Conservation (phyloP, 2,113 vertebrate genomes). For the Tachycineta bicolor region DNA sequence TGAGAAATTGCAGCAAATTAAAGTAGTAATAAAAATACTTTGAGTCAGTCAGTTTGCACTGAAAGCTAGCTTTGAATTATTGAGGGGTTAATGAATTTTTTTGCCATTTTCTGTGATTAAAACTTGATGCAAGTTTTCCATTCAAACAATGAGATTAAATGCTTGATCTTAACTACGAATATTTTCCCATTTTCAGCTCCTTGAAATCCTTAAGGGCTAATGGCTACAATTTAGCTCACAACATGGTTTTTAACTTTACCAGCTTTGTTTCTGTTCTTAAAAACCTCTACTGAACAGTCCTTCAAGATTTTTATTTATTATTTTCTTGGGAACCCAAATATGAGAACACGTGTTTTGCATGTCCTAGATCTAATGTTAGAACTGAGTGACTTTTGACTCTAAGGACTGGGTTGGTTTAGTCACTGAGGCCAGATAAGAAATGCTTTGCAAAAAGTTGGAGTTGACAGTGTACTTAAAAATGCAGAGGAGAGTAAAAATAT, state of each 20-base stretch:
- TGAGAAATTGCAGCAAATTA: not conserved
- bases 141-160: not conserved
- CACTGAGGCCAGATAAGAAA: not conserved
- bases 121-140: not conserved
- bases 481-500: not conserved
- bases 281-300: not conserved
- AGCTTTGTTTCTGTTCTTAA: not conserved
- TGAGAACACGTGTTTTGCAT: not conserved
- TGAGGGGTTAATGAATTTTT: not conserved
- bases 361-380: not conserved
- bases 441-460: not conserved
- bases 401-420: not conserved
- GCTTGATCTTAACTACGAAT: not conserved
- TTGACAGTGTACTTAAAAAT: not conserved
- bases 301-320: not conserved
- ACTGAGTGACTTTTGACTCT: not conserved
- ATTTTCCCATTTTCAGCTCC: slow-evolving; percentile 15
- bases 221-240: not conserved
- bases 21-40: not conserved
- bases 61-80: not conserved
- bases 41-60: not conserved
- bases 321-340: not conserved
- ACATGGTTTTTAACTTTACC: not conserved
- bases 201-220: not conserved
- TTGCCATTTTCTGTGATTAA: not conserved